These are phyloP conservation scores for Zaprionus kolodkinae DNA, from an alignment of 1,140 invertebrate species.

Conservation along the genomic window DNA sequence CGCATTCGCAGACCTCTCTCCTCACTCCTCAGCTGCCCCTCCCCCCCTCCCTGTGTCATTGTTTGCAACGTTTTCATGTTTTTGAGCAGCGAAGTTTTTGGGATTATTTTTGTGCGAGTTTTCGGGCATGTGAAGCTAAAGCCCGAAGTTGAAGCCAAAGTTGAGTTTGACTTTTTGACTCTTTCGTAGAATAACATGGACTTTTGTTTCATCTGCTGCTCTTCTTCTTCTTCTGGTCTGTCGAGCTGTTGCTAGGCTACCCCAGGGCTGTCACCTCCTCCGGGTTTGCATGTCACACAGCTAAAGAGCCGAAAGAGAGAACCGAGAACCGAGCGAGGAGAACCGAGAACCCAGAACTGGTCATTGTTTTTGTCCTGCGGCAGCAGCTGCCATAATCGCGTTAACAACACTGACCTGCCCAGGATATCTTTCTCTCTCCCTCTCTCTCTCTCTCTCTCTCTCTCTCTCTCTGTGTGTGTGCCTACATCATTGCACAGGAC, in stretches of 20 bases:
- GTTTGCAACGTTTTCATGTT: conserved; percentile 75
- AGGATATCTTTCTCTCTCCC: neutral
- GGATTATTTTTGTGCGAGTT: conserved; percentile 79
- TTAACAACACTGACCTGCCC: conserved; percentile 45
- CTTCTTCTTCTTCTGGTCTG: conserved; percentile 20
- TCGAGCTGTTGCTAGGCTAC: conserved; percentile 26
- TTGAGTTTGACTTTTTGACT: conserved; percentile 78
- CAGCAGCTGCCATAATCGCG: conserved; percentile 48
- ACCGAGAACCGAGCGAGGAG: neutral
- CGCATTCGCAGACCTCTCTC: conserved; percentile 14
- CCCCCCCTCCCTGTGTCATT: conserved; percentile 48
- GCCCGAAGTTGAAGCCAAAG: conserved; percentile 38
- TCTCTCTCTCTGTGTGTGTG: conserved; percentile 21
- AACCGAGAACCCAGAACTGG: conserved; percentile 19
- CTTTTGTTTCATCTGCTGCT: conserved; percentile 73
- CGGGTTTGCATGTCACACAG: conserved; percentile 42
- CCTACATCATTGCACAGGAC: conserved; percentile 50
- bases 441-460: neutral
- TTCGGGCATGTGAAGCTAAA: conserved; percentile 70
- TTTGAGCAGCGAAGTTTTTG: conserved; percentile 78
- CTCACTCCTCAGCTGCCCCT: neutral
- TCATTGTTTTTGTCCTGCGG: conserved; percentile 35
- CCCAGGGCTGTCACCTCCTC: conserved; percentile 36
- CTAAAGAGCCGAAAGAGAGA: conserved; percentile 19
- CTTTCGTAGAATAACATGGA: conserved; percentile 78